Base-by-base conservation (phyloP, 2,113 vertebrate species). In the Symphodus melops region DNA sequence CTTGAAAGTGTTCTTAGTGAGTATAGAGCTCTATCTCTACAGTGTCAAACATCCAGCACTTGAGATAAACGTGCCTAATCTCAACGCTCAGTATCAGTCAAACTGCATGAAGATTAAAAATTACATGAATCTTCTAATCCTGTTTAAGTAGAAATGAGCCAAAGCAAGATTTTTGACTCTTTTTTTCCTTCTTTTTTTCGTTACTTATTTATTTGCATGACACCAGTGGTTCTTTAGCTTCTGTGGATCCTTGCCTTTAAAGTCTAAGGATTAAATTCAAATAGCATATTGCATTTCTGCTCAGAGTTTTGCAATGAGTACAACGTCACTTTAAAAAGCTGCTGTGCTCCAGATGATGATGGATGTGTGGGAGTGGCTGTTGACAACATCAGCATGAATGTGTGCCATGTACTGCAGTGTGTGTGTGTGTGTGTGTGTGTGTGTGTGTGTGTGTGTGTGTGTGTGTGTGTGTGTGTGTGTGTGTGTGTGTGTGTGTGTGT, bases 341-440 rank as follows among this genome's bases (percentile, higher is more conserved):
- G 75, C 51, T 57, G n/a, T 75, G 51, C 54, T 52, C 54, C 54
- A 46, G 72, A 81, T 58, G 60, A 58, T 81, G 66, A 82, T 75
- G 66, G 63, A 85, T 72, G 75, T 52, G 68, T 82, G 60, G 84
- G 83, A 69, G 77, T 79, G 80, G 75, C 77, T 25, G 57, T 53
- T 20, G 63, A 54, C 65, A 53, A 68, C 73, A 73, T 86, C 52
- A 23, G 28, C 74, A 75, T 53, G 78, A 58, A 65, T 65, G 48
- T 79, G 81, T 83, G 66, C 68, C 77, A 56, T 77, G 86, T 87
- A 77, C 84, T 83, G 83, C 82, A 82, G 21, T 61, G 70, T 57
- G 72, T 12, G 54, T 48, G 65, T n/a, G 66, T 56, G 59, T 48
- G 46, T 48, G 46, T 48, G 46, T 48, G 56, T 25, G 56, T n/a